Evolutionary conservation across 2,113 vertebrate species (phyloP), one percentile per base, ranked within the genome.

Genomic region (Spea multiplicata): DNA sequence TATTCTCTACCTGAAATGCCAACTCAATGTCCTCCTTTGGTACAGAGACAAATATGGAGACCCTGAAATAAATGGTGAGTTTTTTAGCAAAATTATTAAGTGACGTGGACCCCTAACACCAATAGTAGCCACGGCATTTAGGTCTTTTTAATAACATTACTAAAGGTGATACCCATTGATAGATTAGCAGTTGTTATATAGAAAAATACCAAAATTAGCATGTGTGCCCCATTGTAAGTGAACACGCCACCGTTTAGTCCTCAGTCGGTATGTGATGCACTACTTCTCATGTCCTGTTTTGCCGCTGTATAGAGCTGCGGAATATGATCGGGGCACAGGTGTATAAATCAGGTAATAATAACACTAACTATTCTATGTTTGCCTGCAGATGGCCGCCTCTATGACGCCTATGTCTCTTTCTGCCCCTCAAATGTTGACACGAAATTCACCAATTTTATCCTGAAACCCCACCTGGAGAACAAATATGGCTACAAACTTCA

Each of bases 381-480:
- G 16, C 78, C 68, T 66, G 71, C 87, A 99, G 97, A 99, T 3
- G 97, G 97, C 44, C 98, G 97, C 88, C 88, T 96, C 44, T 95
- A 94, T 4, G 97, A 99, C 0, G 96, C 95, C 76, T 98, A 94
- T 52, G 76, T 99, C 83, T 97, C 96, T 65, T 96, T 95, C 0
- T 86, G 93, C 75, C 84, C 91, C 49, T 90, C 93, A 10, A 91
- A 94, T 0, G 90, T 96, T 0, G 97, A 99, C 89, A 90, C 91
- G 5, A 99, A 98, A 85, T 99, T 99, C 74, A 94, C 97, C 14
- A 94, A 95, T 85, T 98, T 98, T 86, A 96, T 98, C 65, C 71
- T 99, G 82, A 98, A 97, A 88, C 96, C 97, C 0, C 95, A 98
- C 78, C 88, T 99, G 88, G 97, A 98, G 88, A 96, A 93, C 78